These are phyloP conservation scores for Leptodactylus fallax DNA, from an alignment of 2,797 vertebrate species.

Conservation along the genomic window DNA sequence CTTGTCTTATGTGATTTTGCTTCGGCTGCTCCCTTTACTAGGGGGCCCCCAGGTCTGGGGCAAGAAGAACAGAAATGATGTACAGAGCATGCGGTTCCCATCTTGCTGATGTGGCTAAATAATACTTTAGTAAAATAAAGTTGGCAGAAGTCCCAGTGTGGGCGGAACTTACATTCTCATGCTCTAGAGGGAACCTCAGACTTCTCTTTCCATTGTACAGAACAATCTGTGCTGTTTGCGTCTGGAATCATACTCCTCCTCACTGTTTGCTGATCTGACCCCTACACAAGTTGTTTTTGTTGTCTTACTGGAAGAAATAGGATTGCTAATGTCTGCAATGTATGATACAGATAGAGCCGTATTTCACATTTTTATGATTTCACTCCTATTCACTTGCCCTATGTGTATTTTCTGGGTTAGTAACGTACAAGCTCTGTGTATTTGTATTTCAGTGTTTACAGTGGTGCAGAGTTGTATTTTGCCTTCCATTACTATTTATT, in stretches of 20 bases:
- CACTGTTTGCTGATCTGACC: conserved; percentile 25
- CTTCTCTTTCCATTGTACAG: conserved; percentile 52
- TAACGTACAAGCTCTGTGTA: not conserved
- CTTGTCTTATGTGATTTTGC: conserved; percentile 56
- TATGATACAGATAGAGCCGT: not conserved
- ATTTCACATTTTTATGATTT: not conserved
- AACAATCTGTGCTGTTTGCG: conserved; percentile 58
- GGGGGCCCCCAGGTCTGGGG: conserved; percentile 63
- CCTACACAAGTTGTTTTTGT: conserved; percentile 11
- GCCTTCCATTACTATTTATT: too few species aligned
- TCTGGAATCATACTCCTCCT: conserved; percentile 32
- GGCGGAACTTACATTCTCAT: conserved; percentile 43
- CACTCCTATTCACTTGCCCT: not conserved
- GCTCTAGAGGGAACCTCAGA: conserved; percentile 42
- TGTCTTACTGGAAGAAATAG: conserved; percentile 10
- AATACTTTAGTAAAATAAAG: conserved; percentile 50
- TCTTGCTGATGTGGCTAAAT: conserved; percentile 75
- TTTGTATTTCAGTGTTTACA: not conserved
- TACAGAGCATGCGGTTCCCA: conserved; percentile 72
- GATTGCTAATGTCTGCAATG: conserved; percentile 3
- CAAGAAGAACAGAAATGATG: conserved; percentile 70
- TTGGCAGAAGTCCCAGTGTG: conserved; percentile 53
- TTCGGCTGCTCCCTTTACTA: conserved; percentile 72
- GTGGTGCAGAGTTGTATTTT: not conserved
- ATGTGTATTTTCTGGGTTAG: not conserved